Evolutionary conservation across 1,140 invertebrate species (phyloP), one percentile per base, ranked within the genome.

Genomic region (Heliconius hewitsoni): DNA sequence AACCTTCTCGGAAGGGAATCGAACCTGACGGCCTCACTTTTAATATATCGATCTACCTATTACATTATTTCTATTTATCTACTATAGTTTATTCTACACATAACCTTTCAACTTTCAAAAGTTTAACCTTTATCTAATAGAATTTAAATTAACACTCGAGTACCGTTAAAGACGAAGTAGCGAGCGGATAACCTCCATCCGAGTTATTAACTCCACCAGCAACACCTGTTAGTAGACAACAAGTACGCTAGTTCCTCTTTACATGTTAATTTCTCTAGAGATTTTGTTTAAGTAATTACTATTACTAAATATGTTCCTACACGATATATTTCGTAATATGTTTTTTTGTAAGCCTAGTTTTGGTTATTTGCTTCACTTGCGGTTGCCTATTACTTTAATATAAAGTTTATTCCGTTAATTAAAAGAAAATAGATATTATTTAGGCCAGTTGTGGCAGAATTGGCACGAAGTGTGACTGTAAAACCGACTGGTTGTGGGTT

Each of bases 171-270:
- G 60, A 4, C 13, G 0, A 66, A 66, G 27, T 66, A 66, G 23
- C 55, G 9, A 66, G 11, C 13, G n/a, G 60, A 66, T 66, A 30
- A 66, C 11, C 27, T 66, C 60, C 27, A 66, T 27, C 60, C 60
- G 23, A 66, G 60, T 16, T 66, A 66, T 66, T 16, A 66, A 66
- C 60, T 27, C 60, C 60, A 66, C 23, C 23, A 66, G 60, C 60
- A 30, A 66, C 60, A 66, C 60, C 60, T 66, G 60, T 66, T 66
- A 66, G 9, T n/a, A 66, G 60, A 30, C 60, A 66, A 66, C 60
- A 66, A 66, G 60, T 30, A 66, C 30, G 60, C 60, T 23, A 16
- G 60, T 66, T 66, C 27, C 60, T 66, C 60, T 66, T 30, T 66
- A 66, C 60, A 66, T 66, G 4, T 66, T 66, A 66, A 66, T 66